Base-by-base conservation (phyloP, 2,888 invertebrate genomes). In the Catocala sponsa region DNA sequence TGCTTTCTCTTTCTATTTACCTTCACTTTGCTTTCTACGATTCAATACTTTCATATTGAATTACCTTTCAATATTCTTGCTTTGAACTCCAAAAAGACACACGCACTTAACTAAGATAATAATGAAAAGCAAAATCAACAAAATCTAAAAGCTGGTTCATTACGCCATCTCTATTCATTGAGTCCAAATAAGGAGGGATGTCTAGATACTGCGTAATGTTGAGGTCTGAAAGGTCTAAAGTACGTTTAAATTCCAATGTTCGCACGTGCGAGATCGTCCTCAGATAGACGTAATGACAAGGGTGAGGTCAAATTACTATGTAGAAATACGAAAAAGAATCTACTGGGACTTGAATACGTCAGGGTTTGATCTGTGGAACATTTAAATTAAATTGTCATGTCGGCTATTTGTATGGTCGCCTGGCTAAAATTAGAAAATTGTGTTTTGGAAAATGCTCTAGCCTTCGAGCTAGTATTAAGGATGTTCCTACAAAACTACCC, bases 201-300 rank as follows among this genome's bases (percentile, higher is more conserved):
- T 55, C 15, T 44, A n/a, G n/a, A 43, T 47, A 59, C 44, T 32
- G 11, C n/a, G 35, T 53, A 54, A 58, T 2, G 53, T 70, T 64
- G 7, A 15, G 10, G 12, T 48, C 6, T 50, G 25, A 25, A 42
- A 60, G 10, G 11, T 42, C 50, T 51, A 43, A 72, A 65, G 55
- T 43, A n/a, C 33, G 41, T 65, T 68, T 52, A 50, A 68, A 72
- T 67, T 63, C 63, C 67, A 56, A 43, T 49, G 60, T 56, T 43
- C 41, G 6, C 35, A 49, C 44, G 9, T 25, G 38, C 46, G 41
- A 63, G 68, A 73, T 74, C 55, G 50, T 55, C 12, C 46, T 38
- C 15, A 58, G 64, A 65, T 69, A 74, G 46, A 33, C 11, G 5
- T 65, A 62, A 68, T 74, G 72, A 69, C 64, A 47, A 74, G 72